Evolutionary conservation across 2,888 invertebrate species (phyloP).

Genomic region (Hermodice carunculata): DNA sequence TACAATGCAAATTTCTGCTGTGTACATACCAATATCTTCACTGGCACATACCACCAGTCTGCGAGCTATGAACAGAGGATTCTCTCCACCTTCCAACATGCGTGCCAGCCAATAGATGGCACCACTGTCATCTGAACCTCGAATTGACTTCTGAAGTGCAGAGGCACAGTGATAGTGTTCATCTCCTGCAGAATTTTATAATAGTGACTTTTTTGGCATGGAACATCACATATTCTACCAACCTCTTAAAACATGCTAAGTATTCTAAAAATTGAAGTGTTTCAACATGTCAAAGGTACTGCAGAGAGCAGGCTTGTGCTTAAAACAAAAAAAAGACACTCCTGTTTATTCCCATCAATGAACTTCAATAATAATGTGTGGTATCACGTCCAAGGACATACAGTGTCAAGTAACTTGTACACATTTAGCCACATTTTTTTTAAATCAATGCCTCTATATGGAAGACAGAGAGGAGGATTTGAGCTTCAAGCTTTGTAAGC

Average conservation of each 20-base stretch:
- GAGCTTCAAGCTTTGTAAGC: no score
- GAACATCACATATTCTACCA: not conserved
- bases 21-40: slow-evolving; percentile 80
- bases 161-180: slow-evolving; percentile 88
- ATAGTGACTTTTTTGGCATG: not conserved
- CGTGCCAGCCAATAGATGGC: slow-evolving; percentile 86
- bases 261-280: not conserved
- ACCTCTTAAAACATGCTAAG: not conserved
- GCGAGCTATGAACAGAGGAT: slow-evolving; percentile 83
- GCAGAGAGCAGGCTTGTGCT: no score
- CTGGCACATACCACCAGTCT: slow-evolving; percentile 81
- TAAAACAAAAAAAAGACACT: no score
- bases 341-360: no score
- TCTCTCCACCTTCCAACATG: slow-evolving; percentile 84
- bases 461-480: no score
- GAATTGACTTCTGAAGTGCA: slow-evolving; percentile 85
- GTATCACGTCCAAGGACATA: no score
- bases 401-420: no score
- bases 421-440: no score
- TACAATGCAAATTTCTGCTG: not conserved
- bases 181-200: slow-evolving; percentile 76
- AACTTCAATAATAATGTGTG: no score
- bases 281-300: not conserved
- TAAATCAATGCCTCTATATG: no score
- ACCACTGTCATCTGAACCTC: slow-evolving; percentile 85